A percentile compares a stretch with the other conserved stretches of the same genome.
These are phyloP conservation scores for Paralichthys olivaceus DNA, from an alignment of 2,113 vertebrate genomes.

Conservation along the genomic window DNA sequence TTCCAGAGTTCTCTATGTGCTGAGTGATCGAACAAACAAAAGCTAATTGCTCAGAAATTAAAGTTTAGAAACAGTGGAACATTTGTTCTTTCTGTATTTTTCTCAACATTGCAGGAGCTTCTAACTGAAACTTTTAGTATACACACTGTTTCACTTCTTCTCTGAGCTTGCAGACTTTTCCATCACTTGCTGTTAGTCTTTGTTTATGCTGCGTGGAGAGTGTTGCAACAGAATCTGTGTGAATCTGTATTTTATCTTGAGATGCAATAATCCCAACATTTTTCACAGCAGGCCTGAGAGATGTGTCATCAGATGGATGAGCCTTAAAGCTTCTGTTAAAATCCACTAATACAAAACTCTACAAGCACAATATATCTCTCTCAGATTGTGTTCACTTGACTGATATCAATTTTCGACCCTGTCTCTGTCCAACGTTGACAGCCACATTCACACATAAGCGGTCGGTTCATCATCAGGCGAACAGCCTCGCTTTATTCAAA, in stretches of 20 bases:
- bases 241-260: slow-evolving; percentile 31
- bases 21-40: slow-evolving; percentile 10
- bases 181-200: background rate
- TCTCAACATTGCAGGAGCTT: background rate
- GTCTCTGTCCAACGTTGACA: slow-evolving; percentile 18
- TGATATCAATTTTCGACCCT: slow-evolving; percentile 16
- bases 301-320: slow-evolving; percentile 36
- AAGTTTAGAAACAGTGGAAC: slow-evolving; percentile 18
- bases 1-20: slow-evolving; percentile 14
- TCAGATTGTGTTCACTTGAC: slow-evolving; percentile 8
- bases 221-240: slow-evolving; percentile 4
- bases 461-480: slow-evolving; percentile 17
- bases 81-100: slow-evolving; percentile 6
- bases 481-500: slow-evolving; percentile 40
- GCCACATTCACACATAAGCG: slow-evolving; percentile 5
- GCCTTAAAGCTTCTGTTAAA: slow-evolving; percentile 27
- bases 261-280: slow-evolving; percentile 37
- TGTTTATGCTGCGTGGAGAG: background rate
- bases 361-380: slow-evolving; percentile 23
- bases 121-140: background rate
- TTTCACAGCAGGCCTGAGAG: slow-evolving; percentile 15
- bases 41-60: slow-evolving; percentile 16
- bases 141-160: background rate
- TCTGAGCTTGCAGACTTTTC: background rate
- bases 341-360: slow-evolving; percentile 32